These are phyloP conservation scores for Ginglymostoma cirratum DNA, from an alignment of 2,113 vertebrate genomes.

Conservation along the genomic window DNA sequence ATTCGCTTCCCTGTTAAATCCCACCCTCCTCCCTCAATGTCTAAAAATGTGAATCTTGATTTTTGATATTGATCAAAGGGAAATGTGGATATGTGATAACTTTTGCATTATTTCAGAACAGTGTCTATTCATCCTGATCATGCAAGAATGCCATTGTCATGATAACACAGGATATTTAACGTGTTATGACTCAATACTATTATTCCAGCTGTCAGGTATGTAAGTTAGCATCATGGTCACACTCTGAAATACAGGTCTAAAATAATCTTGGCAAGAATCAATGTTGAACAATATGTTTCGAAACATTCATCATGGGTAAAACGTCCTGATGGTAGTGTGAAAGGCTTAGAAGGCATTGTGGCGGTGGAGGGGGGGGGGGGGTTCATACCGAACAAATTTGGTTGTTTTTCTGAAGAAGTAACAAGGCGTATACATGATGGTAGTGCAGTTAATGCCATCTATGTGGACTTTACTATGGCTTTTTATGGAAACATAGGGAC, in stretches of 20 bases:
- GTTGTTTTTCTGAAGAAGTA: too few relatives aligned
- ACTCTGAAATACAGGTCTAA: background rate
- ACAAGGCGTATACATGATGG: too few relatives aligned
- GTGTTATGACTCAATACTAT: background rate
- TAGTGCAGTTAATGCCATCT: too few relatives aligned
- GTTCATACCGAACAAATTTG: too few relatives aligned
- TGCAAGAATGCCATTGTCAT: background rate
- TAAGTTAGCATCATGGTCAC: background rate
- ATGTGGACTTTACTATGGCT: too few relatives aligned
- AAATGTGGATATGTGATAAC: background rate
- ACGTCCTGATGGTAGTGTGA: background rate
- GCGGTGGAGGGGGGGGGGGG: too few relatives aligned
- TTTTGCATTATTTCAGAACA: background rate
- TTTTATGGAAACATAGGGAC: too few relatives aligned
- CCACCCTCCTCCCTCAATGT: background rate
- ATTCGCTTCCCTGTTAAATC: too few relatives aligned
- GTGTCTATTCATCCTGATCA: background rate
- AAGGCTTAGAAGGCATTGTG: too few relatives aligned
- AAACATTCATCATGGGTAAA: background rate
- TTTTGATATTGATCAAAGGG: too few relatives aligned
- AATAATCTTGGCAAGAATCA: background rate
- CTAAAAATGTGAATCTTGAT: background rate
- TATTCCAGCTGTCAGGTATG: background rate
- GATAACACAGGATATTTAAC: background rate
- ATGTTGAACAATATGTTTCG: background rate